Evolutionary conservation across 2,888 invertebrate species (phyloP), one percentile per base, ranked within the genome.

Genomic region (Nomada goodeniana): DNA sequence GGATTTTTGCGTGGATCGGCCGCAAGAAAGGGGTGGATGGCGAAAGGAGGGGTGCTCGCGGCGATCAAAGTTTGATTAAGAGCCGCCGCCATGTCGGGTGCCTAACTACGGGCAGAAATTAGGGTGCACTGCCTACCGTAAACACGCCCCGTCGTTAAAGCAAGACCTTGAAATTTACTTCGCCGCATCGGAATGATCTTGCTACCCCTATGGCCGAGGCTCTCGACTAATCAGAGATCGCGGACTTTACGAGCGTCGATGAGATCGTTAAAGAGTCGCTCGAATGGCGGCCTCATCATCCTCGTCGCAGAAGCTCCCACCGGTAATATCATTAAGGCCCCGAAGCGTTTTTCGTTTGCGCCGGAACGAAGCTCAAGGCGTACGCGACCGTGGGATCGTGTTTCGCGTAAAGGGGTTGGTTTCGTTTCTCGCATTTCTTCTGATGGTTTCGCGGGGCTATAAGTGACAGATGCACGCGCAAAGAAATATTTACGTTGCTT

Each of bases 91-190:
- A 75, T 71, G 44, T 29, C 72, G 59, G 69, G 20, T 47, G 80
- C 44, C 55, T 72, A 81, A 84, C 85, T 82, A 73, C 75, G 76
- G 52, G 68, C 82, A 88, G 82, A 88, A 88, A 87, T 82, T 83
- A 84, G 82, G 73, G 76, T 82, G 88, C 86, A 83, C 59, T 65
- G 61, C 70, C 88, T 84, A 89, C 86, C 84, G 80, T 84, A 87
- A 86, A 88, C 85, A 88, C 90, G 88, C 90, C 91, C 83, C 84
- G 84, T 91, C 91, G 86, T 91, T 90, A 91, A 86, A 80, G 52
- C 76, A 76, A 76, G 79, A 76, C 76, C 77, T 76, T 80, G 76
- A 86, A 86, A 85, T 89, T 86, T 82, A 87, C 82, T 47, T 84
- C 68, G 50, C 70, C 69, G 72, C 50, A 71, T 26, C 29, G 55